Evolutionary conservation across 2,113 vertebrate species (phyloP).

Genomic region (Taurulus bubalis): DNA sequence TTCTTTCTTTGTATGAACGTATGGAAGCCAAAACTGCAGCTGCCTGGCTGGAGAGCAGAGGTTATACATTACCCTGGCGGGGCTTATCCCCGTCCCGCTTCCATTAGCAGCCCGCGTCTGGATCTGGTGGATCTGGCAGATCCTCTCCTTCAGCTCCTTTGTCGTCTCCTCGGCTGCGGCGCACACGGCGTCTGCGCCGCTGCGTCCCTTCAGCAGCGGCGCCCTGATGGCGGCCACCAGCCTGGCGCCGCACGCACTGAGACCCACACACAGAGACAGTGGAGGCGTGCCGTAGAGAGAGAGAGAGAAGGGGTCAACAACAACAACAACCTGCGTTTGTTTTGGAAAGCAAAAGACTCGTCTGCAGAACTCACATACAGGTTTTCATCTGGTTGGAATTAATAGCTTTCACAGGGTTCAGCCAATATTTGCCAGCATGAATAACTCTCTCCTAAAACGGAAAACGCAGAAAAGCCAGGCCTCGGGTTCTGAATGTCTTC

Average conservation of each 20-base stretch:
- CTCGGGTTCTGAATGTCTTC: slow-evolving; percentile 42
- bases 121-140: slow-evolving; percentile 86
- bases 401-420: slow-evolving; percentile 54
- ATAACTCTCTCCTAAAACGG: slow-evolving; percentile 44
- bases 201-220: slow-evolving; percentile 89
- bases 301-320: too few species aligned
- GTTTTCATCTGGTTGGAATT: slow-evolving; percentile 66
- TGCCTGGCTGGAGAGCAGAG: slow-evolving; percentile 9
- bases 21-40: slow-evolving; percentile 11
- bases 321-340: not conserved
- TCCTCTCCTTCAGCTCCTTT: slow-evolving; percentile 87
- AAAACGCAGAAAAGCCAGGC: slow-evolving; percentile 46
- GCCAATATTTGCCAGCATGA: slow-evolving; percentile 69
- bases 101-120: slow-evolving; percentile 71
- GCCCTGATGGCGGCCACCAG: slow-evolving; percentile 89
- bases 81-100: slow-evolving; percentile 87
- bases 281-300: too few species aligned
- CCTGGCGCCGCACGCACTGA: slow-evolving; percentile 86
- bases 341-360: too few species aligned
- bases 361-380: slow-evolving; percentile 22
- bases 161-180: slow-evolving; percentile 85
- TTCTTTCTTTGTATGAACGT: slow-evolving; percentile 22
- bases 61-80: slow-evolving; percentile 88
- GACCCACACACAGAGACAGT: slow-evolving; percentile 7
- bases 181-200: slow-evolving; percentile 84